Base-by-base conservation (phyloP, 2,888 invertebrate species). In the Unio pictorum region DNA sequence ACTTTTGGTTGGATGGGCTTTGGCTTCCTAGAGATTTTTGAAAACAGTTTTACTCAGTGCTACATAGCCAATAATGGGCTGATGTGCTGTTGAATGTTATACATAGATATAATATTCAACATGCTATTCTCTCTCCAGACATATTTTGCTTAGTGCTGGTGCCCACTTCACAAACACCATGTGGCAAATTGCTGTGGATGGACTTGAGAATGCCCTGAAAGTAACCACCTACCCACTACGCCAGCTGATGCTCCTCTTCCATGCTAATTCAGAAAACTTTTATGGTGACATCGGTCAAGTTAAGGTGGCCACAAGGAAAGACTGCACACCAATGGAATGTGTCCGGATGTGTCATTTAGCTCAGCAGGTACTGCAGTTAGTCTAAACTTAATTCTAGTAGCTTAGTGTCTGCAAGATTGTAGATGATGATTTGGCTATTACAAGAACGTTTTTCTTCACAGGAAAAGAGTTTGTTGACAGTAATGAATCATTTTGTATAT, bases 251-350 rank as follows among this genome's bases (percentile, higher is more conserved):
- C 93, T 95, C 84, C 96, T 96, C 57, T 98, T 97, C 89, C 94
- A 95, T 84, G 94, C 95, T 82, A 94, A 96, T 86, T 97, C 97
- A 0, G 95, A 96, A 84, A 97, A 96, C 87, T 98, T 97, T 90
- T 97, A 97, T 89, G 97, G 97, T 0, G 97, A 97, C 89, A 85
- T 90, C 61, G 91, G 91, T 1, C 96, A 96, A 78, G 96, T 97
- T 0, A 97, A 97, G 92, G 97, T 97, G 11, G 97, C 97, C 1
- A 96, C 97, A 0, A 92, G 97, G 63, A 93, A 95, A 72, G 97
- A 97, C 88, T 95, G 95, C 85, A 94, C 95, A 1, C 92, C 94
- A 18, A 94, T 94, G 76, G 96, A 97, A 87, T 94, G 95, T 84
- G 94, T 95, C 57, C 92, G 97, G 79, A 92, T 97, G 60, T 94